Evolutionary conservation across 2,888 invertebrate species (phyloP).

Genomic region (Patella depressa): DNA sequence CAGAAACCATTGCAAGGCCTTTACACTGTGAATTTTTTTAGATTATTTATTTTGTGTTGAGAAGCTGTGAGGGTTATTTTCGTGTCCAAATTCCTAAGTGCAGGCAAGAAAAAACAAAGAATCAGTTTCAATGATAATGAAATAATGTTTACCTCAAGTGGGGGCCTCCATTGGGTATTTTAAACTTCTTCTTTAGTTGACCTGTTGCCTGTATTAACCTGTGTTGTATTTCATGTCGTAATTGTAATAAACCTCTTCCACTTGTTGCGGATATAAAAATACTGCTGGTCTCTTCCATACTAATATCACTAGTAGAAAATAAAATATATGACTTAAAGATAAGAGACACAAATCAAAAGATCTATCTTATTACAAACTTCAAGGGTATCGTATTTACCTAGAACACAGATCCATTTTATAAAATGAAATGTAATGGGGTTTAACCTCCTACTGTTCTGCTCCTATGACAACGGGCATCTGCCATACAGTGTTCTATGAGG

Average conservation of each 20-base stretch:
- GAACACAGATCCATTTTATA: too few species aligned
- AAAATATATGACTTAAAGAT: too few species aligned
- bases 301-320: too few species aligned
- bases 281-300: slow-evolving; percentile 8
- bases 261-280: slow-evolving; percentile 73
- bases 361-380: not conserved
- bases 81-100: too few species aligned
- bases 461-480: too few species aligned
- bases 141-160: slow-evolving; percentile 52
- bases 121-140: too few species aligned
- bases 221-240: slow-evolving; percentile 73
- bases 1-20: too few species aligned
- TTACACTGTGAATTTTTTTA: not conserved
- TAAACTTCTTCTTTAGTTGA: slow-evolving; percentile 74
- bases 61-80: not conserved
- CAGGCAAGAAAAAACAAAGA: too few species aligned
- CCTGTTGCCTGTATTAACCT: slow-evolving; percentile 75
- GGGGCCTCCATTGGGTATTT: slow-evolving; percentile 62
- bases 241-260: slow-evolving; percentile 72
- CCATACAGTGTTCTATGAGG: too few species aligned
- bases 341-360: too few species aligned
- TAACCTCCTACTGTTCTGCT: too few species aligned
- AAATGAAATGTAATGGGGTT: too few species aligned
- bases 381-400: not conserved
- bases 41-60: not conserved